phyloP scores from a whole-genome alignment of 2,888 invertebrate species.

The Patella pellucida region DNA sequence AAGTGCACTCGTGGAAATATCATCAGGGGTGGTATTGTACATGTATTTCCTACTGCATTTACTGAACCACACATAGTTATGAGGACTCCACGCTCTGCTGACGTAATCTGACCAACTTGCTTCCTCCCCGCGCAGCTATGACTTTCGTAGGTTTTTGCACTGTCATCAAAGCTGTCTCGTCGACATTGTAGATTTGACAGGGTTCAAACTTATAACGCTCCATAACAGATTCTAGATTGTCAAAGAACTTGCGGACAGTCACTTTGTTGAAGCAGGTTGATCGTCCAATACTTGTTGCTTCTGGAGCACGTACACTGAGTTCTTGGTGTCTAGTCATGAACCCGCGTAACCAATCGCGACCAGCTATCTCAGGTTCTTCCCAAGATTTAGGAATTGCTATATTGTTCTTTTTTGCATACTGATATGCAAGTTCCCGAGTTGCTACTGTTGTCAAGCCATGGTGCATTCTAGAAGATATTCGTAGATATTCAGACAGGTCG shows the following conservation, averaged over 20 bases:
- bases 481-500: too few relatives aligned
- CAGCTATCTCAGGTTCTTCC: background rate
- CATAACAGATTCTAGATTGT: background rate
- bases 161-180: background rate
- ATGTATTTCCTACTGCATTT: constrained; percentile 33
- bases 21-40: constrained; percentile 25
- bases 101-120: constrained; percentile 29
- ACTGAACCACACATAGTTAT: constrained; percentile 22
- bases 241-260: background rate
- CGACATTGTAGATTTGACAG: background rate
- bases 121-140: constrained; percentile 17
- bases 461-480: too few relatives aligned
- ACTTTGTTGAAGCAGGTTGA: background rate
- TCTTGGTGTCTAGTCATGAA: background rate
- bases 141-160: constrained; percentile 13
- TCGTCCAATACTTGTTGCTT: background rate
- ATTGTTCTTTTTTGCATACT: background rate
- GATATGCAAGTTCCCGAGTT: background rate
- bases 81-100: constrained; percentile 26
- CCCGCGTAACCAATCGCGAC: background rate
- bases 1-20: constrained; percentile 32
- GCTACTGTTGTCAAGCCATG: background rate
- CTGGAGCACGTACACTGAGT: background rate
- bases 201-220: background rate
- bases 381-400: background rate